Conservation (phyloP, 2,888 invertebrate genomes). For the Dendrolimus pini region DNA sequence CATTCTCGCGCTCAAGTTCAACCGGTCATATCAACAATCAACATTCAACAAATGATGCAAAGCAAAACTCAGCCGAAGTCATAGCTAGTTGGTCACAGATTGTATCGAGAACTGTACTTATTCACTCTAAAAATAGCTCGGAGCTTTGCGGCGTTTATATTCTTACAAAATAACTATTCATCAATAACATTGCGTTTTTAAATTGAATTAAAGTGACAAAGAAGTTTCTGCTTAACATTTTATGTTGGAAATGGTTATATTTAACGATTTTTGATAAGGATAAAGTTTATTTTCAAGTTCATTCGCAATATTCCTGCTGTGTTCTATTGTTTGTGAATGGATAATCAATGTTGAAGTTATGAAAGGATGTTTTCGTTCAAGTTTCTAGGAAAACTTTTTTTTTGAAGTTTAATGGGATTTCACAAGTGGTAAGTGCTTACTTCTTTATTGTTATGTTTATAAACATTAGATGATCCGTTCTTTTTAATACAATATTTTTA, state of each 20-base stretch:
- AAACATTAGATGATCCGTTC: background rate
- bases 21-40: conserved; percentile 22
- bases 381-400: conserved; percentile 36
- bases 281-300: conserved; percentile 6
- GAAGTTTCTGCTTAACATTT: background rate
- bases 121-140: conserved; percentile 42
- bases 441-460: conserved; percentile 4
- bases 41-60: conserved; percentile 20
- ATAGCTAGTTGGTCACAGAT: conserved; percentile 42
- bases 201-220: conserved; percentile 1
- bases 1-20: conserved; percentile 17
- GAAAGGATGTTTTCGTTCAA: conserved; percentile 58
- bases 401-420: conserved; percentile 64
- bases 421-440: conserved; percentile 46
- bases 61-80: conserved; percentile 20
- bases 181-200: conserved; percentile 34
- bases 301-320: conserved; percentile 49
- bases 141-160: conserved; percentile 31
- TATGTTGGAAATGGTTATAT: background rate
- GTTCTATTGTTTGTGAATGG: conserved; percentile 56
- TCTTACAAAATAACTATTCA: conserved; percentile 31
- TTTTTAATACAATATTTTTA: too few relatives aligned
- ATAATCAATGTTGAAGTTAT: conserved; percentile 47
- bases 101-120: conserved; percentile 24
- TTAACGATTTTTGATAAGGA: conserved; percentile 2